phyloP scores from a whole-genome alignment of 2,888 invertebrate species.

The Ormia ochracea region DNA sequence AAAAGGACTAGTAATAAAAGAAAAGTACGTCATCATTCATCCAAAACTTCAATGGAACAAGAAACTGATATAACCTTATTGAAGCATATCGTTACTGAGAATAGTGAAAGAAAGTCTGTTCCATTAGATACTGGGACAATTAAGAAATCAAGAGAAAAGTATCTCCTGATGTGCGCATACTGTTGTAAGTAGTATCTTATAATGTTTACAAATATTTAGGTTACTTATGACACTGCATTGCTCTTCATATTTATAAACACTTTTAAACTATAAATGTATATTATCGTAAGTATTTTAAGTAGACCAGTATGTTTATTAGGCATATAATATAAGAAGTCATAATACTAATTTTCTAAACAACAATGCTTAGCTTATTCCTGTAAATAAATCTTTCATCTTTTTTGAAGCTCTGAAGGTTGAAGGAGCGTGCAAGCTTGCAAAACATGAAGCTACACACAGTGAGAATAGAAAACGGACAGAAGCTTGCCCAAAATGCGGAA shows the following conservation, averaged over 20 bases:
- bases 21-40: neutral
- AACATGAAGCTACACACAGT: conserved; percentile 56
- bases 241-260: no score
- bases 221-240: no score
- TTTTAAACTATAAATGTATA: no score
- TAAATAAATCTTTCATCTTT: neutral
- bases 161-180: conserved; percentile 24
- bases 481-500: conserved; percentile 34
- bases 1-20: neutral
- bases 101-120: neutral
- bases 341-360: no score
- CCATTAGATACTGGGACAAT: neutral
- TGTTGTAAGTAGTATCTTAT: conserved; percentile 25
- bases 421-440: neutral
- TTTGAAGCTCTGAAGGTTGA: conserved; percentile 6
- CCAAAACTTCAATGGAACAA: neutral
- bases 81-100: neutral
- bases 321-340: no score
- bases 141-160: neutral
- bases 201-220: no score
- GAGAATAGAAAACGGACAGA: conserved; percentile 48
- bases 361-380: no score
- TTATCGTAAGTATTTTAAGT: no score
- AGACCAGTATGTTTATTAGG: no score
- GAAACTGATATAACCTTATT: neutral